Conservation (phyloP, 2,113 vertebrate species). For the Tympanuchus pallidicinctus region DNA sequence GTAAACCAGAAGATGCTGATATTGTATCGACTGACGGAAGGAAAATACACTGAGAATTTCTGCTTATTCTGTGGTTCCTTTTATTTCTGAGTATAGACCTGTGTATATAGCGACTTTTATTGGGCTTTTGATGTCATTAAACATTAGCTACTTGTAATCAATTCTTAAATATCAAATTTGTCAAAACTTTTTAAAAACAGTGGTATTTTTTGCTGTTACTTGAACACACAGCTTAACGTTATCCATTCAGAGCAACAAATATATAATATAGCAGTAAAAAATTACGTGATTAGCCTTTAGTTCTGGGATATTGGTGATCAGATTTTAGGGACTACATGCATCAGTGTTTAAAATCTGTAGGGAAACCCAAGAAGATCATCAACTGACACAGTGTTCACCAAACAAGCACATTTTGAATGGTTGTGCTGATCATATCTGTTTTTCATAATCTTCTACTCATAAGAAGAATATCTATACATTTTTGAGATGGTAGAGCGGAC, state of each 20-base stretch:
- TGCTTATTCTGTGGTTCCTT: neutral
- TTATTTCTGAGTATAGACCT: neutral
- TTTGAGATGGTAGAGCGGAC: neutral
- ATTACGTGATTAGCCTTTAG: neutral
- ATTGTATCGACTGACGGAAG: neutral
- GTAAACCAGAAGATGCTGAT: neutral
- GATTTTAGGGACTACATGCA: neutral
- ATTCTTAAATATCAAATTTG: neutral
- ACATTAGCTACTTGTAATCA: neutral
- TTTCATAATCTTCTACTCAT: neutral
- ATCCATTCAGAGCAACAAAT: neutral
- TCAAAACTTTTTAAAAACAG: neutral
- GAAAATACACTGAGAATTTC: conserved; percentile 9
- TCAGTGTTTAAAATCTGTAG: neutral
- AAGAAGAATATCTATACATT: neutral
- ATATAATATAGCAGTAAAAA: neutral
- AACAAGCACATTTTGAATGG: neutral
- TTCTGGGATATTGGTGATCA: neutral
- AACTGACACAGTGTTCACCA: neutral
- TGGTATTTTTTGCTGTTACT: accelerated
- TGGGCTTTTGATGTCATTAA: neutral
- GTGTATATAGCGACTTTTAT: neutral
- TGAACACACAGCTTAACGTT: neutral
- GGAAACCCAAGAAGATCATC: neutral
- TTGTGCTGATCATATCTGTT: neutral